Evolutionary conservation across 2,797 vertebrate genomes (phyloP), one percentile per base, ranked within the genome.

Genomic region (Chaunax sp.): DNA sequence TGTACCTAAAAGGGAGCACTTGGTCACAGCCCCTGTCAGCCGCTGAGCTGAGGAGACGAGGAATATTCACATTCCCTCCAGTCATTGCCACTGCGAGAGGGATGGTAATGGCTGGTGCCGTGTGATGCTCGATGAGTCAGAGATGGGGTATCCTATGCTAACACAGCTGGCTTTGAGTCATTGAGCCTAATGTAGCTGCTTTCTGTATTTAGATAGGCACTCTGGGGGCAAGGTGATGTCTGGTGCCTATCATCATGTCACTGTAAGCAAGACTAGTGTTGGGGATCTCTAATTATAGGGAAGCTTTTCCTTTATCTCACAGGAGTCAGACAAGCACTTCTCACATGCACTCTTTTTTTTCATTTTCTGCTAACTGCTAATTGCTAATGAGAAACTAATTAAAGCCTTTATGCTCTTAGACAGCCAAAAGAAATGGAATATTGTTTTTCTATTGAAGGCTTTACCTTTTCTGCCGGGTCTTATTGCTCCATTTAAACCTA

Each of bases 91-190:
- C 64, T 5, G 65, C 66, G 85, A 87, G 93, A 69, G 55, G 61
- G 85, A 85, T 82, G 87, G 83, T 86, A 87, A 91, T 85, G 78
- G 86, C 65, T 1, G 13, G 51, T n/a, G 71, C 74, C 59, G 53
- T 35, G 70, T 35, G 74, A 61, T 26, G 77, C 55, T 66, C 65
- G 83, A 87, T 77, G 74, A 86, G 78, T 73, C 73, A 63, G 81
- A 65, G 82, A 84, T 64, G 77, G 77, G 68, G 69, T 60, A 58
- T 70, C 81, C 82, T 88, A 87, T 73, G 81, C 84, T 85, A 88
- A 86, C 86, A 71, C 71, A 53, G 76, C 72, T 66, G 74, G 80
- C 79, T 69, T 50, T 85, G 86, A 90, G 80, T 89, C 86, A 86
- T 43, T 77, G 82, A 58, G 68, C 20, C 71, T 85, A 78, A 88